Evolutionary conservation across 2,888 invertebrate genomes (phyloP), one percentile per base, ranked within the genome.

Genomic region (Tromatobia lineatoria): DNA sequence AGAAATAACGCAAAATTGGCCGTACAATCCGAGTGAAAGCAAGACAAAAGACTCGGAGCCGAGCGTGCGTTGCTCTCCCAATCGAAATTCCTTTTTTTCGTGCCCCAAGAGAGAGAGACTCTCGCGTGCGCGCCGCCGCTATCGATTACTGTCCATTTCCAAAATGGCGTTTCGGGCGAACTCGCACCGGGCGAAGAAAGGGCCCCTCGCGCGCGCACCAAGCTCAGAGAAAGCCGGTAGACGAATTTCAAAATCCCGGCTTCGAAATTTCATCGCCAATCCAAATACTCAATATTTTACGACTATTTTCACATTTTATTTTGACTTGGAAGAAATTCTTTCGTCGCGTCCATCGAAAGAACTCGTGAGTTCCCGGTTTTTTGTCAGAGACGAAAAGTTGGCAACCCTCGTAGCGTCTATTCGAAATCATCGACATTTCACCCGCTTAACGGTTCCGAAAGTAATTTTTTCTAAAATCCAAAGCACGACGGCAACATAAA

Each of bases 81-180:
- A 29, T 69, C 34, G 50, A 76, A 59, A 29, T 71, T 50, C n/a
- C 64, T 64, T 75, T 73, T 54, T 67, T 73, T 59, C 83, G 86
- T 83, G 66, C 75, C 38, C 47, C 20, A 23, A 59, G 29, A 52
- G 59, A 64, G 78, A 80, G 38, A 57, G 57, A 75, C 81, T 78
- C 78, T 76, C 86, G 87, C 87, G 88, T 86, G 87, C 88, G 90
- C 85, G 86, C 87, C 84, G 86, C 88, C 85, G 91, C 90, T 91
- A 89, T 92, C 91, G 92, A 92, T 92, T 89, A 90, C 90, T 85
- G 90, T 88, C 91, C 91, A 89, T 91, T 92, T 93, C 90, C 93
- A 92, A 92, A 92, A 93, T 93, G 93, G 92, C 92, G 93, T 86
- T 86, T 82, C 84, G 84, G 84, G 81, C 81, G 81, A 74, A 81